Base-by-base conservation (phyloP, 2,113 vertebrate species). In the Toxostoma redivivum region DNA sequence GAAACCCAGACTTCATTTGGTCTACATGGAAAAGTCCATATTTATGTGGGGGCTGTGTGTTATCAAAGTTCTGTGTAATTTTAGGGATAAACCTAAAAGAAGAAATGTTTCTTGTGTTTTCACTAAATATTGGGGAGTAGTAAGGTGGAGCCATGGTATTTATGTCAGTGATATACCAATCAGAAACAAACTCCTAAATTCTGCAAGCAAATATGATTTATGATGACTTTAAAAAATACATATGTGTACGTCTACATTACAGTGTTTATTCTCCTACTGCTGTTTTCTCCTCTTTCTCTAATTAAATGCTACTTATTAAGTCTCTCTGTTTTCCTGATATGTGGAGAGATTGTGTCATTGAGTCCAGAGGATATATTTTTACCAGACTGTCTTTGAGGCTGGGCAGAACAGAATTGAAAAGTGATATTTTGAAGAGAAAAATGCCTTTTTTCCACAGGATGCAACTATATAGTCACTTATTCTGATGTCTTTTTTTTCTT, bases 231-330 rank as follows among this genome's bases (percentile, higher is more conserved):
- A 25, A 1, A 74, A n/a, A 28, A 60, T 18, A 15, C 8, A 0
- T 16, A 4, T 18, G 5, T n/a, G 1, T 21, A 24, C 11, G 20
- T 57, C 21, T n/a, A 2, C 1, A 2, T 44, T 42, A 37, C 0
- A 7, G 10, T 47, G 4, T 67, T 81, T 65, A 8, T 78, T 48
- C 16, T 73, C 15, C 7, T 57, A 10, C 8, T 2, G 2, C 18
- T 51, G 10, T 65, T 65, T 65, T 44, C 2, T 64, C 25, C 40
- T 69, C 15, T 53, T 60, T 35, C 11, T 65, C 37, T 27, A 65
- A 22, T 47, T 79, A 79, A 74, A 37, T 40, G 7, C 8, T 57
- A 16, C 12, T 70, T 18, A 8, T 47, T 73, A 61, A 61, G 8
- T 27, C 23, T 77, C 8, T 15, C 2, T 3, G 4, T 57, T 69